Conservation (phyloP, 23 tunicate genomes). For the Diplosoma virens region DNA sequence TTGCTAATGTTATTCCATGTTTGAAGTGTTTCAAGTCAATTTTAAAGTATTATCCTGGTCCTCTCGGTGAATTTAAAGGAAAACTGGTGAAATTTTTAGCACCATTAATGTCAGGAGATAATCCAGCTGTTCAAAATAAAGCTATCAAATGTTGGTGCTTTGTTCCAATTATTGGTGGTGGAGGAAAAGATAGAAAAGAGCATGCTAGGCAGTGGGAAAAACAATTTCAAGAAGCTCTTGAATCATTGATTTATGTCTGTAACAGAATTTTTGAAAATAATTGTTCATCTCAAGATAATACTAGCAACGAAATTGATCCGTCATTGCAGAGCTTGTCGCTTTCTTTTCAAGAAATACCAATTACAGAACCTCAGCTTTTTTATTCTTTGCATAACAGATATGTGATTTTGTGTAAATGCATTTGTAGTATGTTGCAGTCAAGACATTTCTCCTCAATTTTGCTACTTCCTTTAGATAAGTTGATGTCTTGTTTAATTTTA, state of each 20-base stretch:
- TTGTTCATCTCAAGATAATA: background rate
- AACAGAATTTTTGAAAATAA: constrained; percentile 2
- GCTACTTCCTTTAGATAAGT: background rate
- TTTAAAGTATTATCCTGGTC: constrained; percentile 51
- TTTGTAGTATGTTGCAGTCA: background rate
- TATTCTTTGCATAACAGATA: constrained; percentile 23
- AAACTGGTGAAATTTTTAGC: constrained; percentile 40
- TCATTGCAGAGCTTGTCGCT: constrained; percentile 18
- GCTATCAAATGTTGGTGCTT: constrained; percentile 70
- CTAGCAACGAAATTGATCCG: constrained; percentile 22
- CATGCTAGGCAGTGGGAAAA: constrained; percentile 64
- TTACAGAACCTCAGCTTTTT: constrained; percentile 32
- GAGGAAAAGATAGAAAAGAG: constrained; percentile 49
- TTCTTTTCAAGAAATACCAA: constrained; percentile 24
- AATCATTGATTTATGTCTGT: background rate
- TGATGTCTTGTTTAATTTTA: background rate
- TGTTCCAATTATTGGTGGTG: constrained; percentile 69
- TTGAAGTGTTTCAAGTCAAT: constrained; percentile 36
- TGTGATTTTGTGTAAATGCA: background rate
- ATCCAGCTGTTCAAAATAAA: background rate
- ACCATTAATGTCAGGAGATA: constrained; percentile 4
- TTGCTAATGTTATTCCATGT: background rate
- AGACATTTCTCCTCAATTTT: background rate
- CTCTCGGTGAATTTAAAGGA: constrained; percentile 54
- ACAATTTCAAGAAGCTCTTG: constrained; percentile 47